Evolutionary conservation across 2,888 invertebrate species (phyloP).

Genomic region (Gerris lacustris): DNA sequence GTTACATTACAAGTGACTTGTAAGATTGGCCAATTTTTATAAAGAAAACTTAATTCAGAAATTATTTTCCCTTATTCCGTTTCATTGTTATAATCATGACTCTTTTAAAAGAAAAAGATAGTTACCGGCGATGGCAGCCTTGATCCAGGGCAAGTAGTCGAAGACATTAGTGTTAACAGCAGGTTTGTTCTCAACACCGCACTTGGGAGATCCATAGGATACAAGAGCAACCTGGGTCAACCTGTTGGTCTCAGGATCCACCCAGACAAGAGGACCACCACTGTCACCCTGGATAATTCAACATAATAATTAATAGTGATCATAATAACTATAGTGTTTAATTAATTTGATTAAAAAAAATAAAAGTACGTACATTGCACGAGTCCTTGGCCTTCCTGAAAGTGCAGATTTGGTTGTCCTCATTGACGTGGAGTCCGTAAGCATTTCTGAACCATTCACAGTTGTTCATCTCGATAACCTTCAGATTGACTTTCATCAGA

Average conservation of each 20-base stretch:
- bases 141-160: constrained; percentile 7
- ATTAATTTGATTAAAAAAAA: too few relatives aligned
- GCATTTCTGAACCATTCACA: constrained; percentile 37
- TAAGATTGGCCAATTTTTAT: too few relatives aligned
- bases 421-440: constrained; percentile 17
- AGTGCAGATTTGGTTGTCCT: constrained; percentile 41
- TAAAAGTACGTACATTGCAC: constrained; percentile 41
- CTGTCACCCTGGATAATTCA: background rate
- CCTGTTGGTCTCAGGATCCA: constrained; percentile 3
- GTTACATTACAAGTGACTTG: too few relatives aligned
- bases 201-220: constrained; percentile 4
- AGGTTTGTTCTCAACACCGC: background rate
- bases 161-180: constrained; percentile 9
- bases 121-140: background rate
- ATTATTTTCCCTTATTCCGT: too few relatives aligned
- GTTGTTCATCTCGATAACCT: constrained; percentile 39
- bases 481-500: constrained; percentile 43
- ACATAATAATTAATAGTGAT: background rate
- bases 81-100: too few relatives aligned
- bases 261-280: constrained; percentile 2
- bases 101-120: background rate
- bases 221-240: constrained; percentile 6
- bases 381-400: constrained; percentile 42
- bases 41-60: too few relatives aligned
- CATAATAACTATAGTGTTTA: too few relatives aligned